phyloP scores from a whole-genome alignment of 2,888 invertebrate genomes.

The Lithophane ornitopus region DNA sequence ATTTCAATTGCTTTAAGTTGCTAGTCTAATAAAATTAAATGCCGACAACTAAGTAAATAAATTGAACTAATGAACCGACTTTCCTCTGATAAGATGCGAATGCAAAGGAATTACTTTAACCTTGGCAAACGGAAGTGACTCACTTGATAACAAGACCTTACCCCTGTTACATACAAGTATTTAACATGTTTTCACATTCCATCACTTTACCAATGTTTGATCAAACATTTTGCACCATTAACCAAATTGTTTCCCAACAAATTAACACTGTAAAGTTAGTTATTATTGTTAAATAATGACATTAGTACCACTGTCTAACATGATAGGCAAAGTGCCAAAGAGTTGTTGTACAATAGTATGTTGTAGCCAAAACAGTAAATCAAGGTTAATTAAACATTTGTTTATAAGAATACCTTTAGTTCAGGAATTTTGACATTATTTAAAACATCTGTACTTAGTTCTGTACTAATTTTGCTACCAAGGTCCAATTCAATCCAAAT shows the following conservation, averaged over 20 bases:
- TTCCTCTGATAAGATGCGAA: constrained; percentile 51
- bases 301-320: constrained; percentile 11
- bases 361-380: constrained; percentile 45
- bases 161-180: constrained; percentile 12
- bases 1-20: background rate
- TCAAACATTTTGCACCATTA: constrained; percentile 36
- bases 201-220: constrained; percentile 37
- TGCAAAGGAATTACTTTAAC: constrained; percentile 45
- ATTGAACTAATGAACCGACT: constrained; percentile 41
- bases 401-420: constrained; percentile 13
- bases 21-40: background rate
- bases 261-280: constrained; percentile 42
- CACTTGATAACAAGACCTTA: constrained; percentile 61
- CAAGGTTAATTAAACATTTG: constrained; percentile 56
- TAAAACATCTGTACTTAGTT: background rate
- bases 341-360: constrained; percentile 47
- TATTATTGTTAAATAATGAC: constrained; percentile 41
- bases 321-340: constrained; percentile 60
- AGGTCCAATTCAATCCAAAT: too few species aligned
- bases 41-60: background rate
- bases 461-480: background rate
- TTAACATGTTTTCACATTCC: constrained; percentile 43
- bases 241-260: constrained; percentile 37
- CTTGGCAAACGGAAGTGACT: constrained; percentile 63
- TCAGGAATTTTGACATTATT: constrained; percentile 7